Evolutionary conservation across 2,113 vertebrate genomes (phyloP).

Genomic region (Chaetura pelagica): DNA sequence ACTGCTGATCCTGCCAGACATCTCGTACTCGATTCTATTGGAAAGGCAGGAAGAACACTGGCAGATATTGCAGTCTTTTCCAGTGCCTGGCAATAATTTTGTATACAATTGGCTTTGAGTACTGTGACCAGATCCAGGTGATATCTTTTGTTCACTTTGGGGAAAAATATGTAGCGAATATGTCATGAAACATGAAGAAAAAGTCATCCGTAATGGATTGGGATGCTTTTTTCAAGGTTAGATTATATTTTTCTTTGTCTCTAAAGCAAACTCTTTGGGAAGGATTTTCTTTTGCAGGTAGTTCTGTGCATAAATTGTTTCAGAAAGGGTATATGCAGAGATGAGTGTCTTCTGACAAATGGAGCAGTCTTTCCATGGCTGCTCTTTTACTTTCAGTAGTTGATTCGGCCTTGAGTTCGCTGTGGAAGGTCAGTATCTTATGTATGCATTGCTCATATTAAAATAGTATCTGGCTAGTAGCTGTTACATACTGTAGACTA

Average conservation of each 20-base stretch:
- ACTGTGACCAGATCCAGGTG: background rate
- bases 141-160: background rate
- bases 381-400: background rate
- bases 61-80: background rate
- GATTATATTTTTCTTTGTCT: background rate
- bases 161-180: background rate
- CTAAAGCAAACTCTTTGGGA: background rate
- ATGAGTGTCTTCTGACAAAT: background rate
- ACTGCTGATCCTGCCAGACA: background rate
- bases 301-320: background rate
- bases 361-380: background rate
- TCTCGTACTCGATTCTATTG: background rate
- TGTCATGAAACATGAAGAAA: background rate
- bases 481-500: constrained; percentile 29
- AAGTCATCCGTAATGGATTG: background rate
- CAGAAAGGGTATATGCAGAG: background rate
- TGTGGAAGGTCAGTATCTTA: background rate
- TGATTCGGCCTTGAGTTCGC: background rate
- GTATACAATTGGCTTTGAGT: background rate
- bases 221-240: background rate
- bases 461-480: background rate
- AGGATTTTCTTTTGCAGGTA: background rate
- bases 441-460: background rate
- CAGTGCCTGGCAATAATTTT: background rate
- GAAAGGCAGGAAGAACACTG: background rate